phyloP scores from a whole-genome alignment of 2,888 invertebrate species.

The Rhynchonema sp. region DNA sequence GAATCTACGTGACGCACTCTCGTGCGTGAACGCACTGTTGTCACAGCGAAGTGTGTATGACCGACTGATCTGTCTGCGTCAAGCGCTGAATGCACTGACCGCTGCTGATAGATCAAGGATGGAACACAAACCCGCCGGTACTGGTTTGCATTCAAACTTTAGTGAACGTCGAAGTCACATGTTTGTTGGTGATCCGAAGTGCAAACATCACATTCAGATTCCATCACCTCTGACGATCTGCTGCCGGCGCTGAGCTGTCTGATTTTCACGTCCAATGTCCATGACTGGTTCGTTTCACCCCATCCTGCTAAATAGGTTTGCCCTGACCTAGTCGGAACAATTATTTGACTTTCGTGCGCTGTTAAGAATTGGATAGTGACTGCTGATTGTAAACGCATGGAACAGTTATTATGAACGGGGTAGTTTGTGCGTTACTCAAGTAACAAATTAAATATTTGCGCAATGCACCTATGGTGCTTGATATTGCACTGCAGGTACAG shows the following conservation, averaged over 20 bases:
- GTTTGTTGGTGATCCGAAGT: too few species aligned
- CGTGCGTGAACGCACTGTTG: not conserved
- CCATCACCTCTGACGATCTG: not conserved
- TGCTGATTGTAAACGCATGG: not conserved
- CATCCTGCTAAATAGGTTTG: too few species aligned
- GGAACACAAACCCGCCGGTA: not conserved
- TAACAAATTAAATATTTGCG: not conserved
- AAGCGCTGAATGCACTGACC: not conserved
- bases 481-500: not conserved
- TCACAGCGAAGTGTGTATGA: not conserved
- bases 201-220: not conserved
- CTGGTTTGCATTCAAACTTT: too few species aligned
- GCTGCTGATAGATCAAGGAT: not conserved
- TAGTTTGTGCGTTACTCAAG: not conserved
- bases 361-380: too few species aligned
- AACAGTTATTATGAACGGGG: not conserved
- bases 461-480: too few species aligned
- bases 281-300: not conserved
- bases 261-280: not conserved
- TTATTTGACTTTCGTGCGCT: too few species aligned
- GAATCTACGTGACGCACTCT: not conserved
- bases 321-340: too few species aligned
- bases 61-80: not conserved
- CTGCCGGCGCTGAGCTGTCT: not conserved
- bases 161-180: too few species aligned